Conservation (phyloP, 1,140 invertebrate species). For the Drosophila paulistorum region DNA sequence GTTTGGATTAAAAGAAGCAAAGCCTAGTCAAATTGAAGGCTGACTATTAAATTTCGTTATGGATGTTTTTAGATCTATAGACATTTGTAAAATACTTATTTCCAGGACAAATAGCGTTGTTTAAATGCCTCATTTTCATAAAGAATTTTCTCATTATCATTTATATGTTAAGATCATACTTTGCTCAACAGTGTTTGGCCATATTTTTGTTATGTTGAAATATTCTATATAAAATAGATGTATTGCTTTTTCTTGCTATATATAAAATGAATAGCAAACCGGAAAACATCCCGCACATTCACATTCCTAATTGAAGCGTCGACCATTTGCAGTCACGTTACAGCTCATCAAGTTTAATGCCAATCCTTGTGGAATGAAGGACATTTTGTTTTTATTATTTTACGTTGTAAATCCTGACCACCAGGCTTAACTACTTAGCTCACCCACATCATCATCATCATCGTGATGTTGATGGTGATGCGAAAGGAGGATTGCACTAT, state of each 20-base stretch:
- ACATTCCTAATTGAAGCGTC: constrained; percentile 16
- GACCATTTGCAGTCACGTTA: constrained; percentile 18
- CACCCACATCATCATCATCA: not conserved
- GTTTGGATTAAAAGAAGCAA: too few relatives aligned
- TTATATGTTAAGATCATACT: too few relatives aligned
- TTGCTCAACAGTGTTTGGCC: not conserved
- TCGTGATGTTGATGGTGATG: not conserved
- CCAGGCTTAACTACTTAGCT: constrained; percentile 9
- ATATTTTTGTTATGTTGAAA: not conserved
- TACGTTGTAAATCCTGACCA: not conserved
- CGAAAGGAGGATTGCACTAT: too few relatives aligned
- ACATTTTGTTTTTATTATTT: constrained; percentile 17
- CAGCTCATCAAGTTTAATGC: constrained; percentile 22
- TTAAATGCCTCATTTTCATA: too few relatives aligned
- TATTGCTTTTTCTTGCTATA: not conserved
- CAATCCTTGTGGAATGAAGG: constrained; percentile 6
- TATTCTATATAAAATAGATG: not conserved
- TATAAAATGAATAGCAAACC: not conserved
- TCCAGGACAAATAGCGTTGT: too few relatives aligned
- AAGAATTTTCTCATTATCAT: too few relatives aligned
- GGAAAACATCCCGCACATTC: not conserved
- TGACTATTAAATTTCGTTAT: too few relatives aligned
- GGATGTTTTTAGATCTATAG: too few relatives aligned
- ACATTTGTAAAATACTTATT: too few relatives aligned
- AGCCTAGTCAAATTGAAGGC: too few relatives aligned